Percentiles rank a stretch among this genome's conserved stretches.
phyloP scores from a whole-genome alignment of 2,797 vertebrate genomes.

The Botia almorhae region DNA sequence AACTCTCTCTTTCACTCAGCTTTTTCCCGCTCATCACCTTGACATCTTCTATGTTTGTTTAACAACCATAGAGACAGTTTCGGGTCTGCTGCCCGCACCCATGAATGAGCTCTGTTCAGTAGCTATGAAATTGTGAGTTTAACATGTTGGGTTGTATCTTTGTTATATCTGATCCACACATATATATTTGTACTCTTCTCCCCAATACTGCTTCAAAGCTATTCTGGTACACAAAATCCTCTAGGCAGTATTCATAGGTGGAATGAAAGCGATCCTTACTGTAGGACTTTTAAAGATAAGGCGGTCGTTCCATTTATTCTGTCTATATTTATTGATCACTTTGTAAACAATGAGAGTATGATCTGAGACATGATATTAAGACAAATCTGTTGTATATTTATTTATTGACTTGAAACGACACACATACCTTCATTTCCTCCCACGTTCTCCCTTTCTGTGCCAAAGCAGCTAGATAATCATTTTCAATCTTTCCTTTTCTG shows the following conservation, averaged over 20 bases:
- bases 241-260: background rate
- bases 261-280: background rate
- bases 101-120: slow-evolving; percentile 35
- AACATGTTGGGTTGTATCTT: slow-evolving; percentile 25
- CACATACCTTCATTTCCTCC: slow-evolving; percentile 15
- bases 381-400: slow-evolving; percentile 49
- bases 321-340: slow-evolving; percentile 3
- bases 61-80: slow-evolving; percentile 52
- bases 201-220: slow-evolving; percentile 1
- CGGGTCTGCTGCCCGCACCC: slow-evolving; percentile 42
- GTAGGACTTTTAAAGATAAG: background rate
- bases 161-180: background rate
- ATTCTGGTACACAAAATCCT: background rate
- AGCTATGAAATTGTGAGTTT: slow-evolving; percentile 53
- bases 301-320: background rate
- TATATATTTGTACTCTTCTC: background rate
- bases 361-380: background rate
- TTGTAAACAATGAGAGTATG: slow-evolving; percentile 6
- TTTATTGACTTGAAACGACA: slow-evolving; percentile 17
- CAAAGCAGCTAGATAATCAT: slow-evolving; percentile 34
- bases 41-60: slow-evolving; percentile 56
- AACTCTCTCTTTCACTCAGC: slow-evolving; percentile 5
- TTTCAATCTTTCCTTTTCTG: slow-evolving; percentile 2
- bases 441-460: background rate
- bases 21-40: slow-evolving; percentile 46